Conservation (phyloP, 2,797 vertebrate genomes). For the Argentina silus region DNA sequence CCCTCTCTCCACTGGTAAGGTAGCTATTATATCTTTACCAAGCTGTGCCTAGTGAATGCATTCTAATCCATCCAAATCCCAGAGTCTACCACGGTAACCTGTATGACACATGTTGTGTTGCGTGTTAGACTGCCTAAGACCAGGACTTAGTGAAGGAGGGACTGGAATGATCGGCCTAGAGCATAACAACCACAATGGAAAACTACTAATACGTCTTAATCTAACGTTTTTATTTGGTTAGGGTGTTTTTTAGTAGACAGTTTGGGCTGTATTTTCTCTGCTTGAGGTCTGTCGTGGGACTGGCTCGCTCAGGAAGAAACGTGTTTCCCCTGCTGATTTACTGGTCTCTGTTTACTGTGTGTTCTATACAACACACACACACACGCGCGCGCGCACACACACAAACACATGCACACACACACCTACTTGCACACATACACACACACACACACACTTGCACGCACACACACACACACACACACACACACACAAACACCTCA, state of each 20-base stretch:
- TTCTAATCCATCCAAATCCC: neutral
- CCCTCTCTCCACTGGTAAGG: neutral
- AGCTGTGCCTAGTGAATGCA: neutral
- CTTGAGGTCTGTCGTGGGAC: slow-evolving; percentile 26
- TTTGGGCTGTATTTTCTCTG: slow-evolving; percentile 26
- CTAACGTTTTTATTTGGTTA: slow-evolving; percentile 28
- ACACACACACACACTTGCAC: neutral
- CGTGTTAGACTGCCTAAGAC: neutral
- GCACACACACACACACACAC: slow-evolving; percentile 1
- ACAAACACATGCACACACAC: neutral
- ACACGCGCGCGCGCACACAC: neutral
- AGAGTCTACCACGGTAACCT: neutral
- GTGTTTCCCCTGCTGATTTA: slow-evolving; percentile 28
- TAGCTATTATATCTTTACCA: neutral
- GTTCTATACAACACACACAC: neutral
- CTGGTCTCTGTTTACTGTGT: slow-evolving; percentile 27
- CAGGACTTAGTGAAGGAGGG: neutral
- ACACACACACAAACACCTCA: slow-evolving; percentile 8
- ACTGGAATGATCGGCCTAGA: neutral
- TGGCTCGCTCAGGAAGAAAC: slow-evolving; percentile 34
- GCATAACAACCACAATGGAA: slow-evolving; percentile 45
- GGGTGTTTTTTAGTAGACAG: slow-evolving; percentile 37
- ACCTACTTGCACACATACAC: neutral
- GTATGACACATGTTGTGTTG: neutral
- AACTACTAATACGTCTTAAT: slow-evolving; percentile 26